A percentile compares a stretch with the other conserved stretches of the same genome.
phyloP scores from a whole-genome alignment of 2,113 vertebrate species.

The Perca flavescens region DNA sequence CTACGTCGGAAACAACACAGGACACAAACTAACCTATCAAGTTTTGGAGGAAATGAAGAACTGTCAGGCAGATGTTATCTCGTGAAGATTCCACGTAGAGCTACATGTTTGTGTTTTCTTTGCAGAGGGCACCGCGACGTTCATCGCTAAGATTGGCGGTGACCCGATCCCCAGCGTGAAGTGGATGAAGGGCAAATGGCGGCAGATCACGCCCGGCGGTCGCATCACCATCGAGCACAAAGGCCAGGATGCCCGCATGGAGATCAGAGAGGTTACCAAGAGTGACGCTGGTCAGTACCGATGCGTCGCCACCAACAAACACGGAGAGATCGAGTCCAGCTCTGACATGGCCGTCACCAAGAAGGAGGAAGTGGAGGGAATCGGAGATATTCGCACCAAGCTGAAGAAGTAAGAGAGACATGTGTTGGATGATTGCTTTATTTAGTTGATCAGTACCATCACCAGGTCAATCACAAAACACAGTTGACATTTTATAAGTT shows the following conservation, averaged over 20 bases:
- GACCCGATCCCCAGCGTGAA: conserved; percentile 97
- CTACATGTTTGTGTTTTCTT: not conserved
- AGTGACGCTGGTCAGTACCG: conserved; percentile 95
- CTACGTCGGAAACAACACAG: too few species aligned
- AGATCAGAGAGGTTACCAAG: conserved; percentile 93
- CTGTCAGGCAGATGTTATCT: not conserved
- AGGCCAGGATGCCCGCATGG: conserved; percentile 92
- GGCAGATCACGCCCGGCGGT: conserved; percentile 93
- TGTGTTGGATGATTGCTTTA: too few species aligned
- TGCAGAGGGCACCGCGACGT: conserved; percentile 92
- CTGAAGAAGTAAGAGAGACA: conserved; percentile 90
- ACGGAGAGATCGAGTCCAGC: conserved; percentile 94
- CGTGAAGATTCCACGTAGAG: not conserved
- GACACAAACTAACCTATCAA: too few species aligned
- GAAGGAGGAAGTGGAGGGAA: conserved; percentile 84
- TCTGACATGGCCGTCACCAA: conserved; percentile 91
- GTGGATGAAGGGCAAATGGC: conserved; percentile 99
- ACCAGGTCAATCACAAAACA: too few species aligned
- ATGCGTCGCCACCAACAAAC: conserved; percentile 93
- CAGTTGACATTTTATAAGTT: too few species aligned
- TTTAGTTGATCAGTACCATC: too few species aligned
- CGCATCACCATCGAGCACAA: conserved; percentile 92
- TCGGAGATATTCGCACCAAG: conserved; percentile 90
- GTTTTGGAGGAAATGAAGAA: not conserved
- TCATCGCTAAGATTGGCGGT: conserved; percentile 96